Evolutionary conservation across 1,140 invertebrate species (phyloP), one percentile per base, ranked within the genome.

Genomic region (Eriocheir sinensis): DNA sequence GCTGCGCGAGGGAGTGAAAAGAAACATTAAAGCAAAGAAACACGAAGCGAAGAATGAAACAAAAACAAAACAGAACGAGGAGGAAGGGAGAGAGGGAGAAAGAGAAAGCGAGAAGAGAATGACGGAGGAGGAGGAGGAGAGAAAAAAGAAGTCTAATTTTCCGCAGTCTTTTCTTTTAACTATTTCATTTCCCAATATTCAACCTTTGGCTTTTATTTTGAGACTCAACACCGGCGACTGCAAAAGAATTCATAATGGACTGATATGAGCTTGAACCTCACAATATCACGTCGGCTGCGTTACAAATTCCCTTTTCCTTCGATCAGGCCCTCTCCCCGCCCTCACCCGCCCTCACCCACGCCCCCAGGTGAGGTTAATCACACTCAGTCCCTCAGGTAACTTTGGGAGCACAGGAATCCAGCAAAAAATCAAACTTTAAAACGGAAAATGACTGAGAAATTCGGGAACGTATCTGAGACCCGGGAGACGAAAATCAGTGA

Each of bases 221-320:
- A 93, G 92, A 93, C 86, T 79, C 92, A 93, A 93, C 92, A 93
- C 92, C 91, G 44, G 53, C 48, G 72, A 88, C 90, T 95, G 94
- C 89, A 95, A 95, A 95, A 92, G 94, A 95, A 95, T 95, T 95
- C 94, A 95, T 95, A 95, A 92, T 92, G 94, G 94, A 81, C 90
- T 92, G 85, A 95, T 95, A 95, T 95, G 94, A 95, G 94, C 9
- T 81, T 85, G 89, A 94, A 85, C 83, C 44, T 80, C 92, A 93
- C 60, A 93, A 93, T 93, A 89, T 89, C 92, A n/a, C 38, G 53
- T 27, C 40, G n/a, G 53, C 92, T 48, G 27, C 30, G 44, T 32
- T 32, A 60, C 9, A 38, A 8, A 27, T 38, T 36, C 60, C 90
- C 60, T 40, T 60, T 38, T 12, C 32, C 30, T 91, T 91, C 90